A percentile compares a stretch with the other conserved stretches of the same genome.
Evolutionary conservation across 2,888 invertebrate genomes (phyloP).

Genomic region (Zonitis immaculata): DNA sequence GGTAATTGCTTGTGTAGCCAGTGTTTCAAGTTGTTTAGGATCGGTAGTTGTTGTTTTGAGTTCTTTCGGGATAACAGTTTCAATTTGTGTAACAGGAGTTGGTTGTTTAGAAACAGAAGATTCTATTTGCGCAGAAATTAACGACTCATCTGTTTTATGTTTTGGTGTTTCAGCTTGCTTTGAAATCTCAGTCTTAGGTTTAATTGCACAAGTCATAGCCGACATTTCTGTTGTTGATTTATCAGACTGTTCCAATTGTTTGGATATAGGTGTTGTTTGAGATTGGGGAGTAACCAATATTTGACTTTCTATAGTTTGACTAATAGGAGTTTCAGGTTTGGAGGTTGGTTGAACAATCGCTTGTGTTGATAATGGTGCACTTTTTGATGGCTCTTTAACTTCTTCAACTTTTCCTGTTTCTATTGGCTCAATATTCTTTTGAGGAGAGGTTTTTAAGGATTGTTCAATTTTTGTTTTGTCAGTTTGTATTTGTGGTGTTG

Average conservation of each 20-base stretch:
- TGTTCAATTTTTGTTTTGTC: not conserved
- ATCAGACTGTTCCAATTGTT: too few species aligned
- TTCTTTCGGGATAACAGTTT: too few species aligned
- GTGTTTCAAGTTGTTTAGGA: not conserved
- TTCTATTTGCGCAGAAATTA: slow-evolving; percentile 17
- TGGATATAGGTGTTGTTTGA: too few species aligned
- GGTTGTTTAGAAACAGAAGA: slow-evolving; percentile 9
- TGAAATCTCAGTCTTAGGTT: slow-evolving; percentile 13
- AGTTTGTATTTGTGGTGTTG: slow-evolving; percentile 2
- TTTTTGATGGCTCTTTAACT: not conserved
- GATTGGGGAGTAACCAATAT: too few species aligned
- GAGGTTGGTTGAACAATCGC: too few species aligned
- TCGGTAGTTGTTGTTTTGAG: too few species aligned
- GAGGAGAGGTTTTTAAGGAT: not conserved
- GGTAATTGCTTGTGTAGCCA: slow-evolving; percentile 22
- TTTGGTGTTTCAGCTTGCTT: slow-evolving; percentile 20
- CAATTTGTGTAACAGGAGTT: not conserved
- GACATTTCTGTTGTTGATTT: not conserved
- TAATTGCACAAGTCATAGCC: slow-evolving; percentile 16
- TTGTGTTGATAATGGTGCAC: not conserved
- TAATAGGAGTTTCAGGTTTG: slow-evolving; percentile 6
- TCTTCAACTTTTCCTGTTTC: not conserved
- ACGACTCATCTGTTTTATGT: slow-evolving; percentile 14
- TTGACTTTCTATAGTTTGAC: too few species aligned
- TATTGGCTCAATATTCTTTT: not conserved